A percentile compares a stretch with the other conserved stretches of the same genome.
Conservation (phyloP, 1,140 invertebrate species). For the Hyposmocoma kahamanoa region DNA sequence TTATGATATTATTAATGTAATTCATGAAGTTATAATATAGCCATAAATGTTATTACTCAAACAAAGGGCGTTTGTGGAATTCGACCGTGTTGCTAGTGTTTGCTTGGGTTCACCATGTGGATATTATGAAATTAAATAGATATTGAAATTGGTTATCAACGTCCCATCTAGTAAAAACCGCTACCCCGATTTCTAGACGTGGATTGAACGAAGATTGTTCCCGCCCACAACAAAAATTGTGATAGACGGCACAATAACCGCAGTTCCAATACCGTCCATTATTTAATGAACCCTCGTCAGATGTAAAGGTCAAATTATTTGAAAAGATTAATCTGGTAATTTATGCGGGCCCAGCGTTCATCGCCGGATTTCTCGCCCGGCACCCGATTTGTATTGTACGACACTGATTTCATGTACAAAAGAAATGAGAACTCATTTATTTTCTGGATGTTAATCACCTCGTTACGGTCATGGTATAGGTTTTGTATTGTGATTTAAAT, state of each 20-base stretch:
- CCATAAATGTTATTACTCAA: neutral
- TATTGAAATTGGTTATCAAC: neutral
- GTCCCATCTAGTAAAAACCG: neutral
- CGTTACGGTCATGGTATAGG: slow-evolving; percentile 16
- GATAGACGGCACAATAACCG: slow-evolving; percentile 67
- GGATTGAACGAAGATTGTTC: slow-evolving; percentile 32
- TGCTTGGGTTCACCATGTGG: neutral
- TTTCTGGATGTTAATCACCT: slow-evolving; percentile 18
- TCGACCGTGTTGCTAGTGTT: neutral
- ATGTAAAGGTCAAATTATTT: slow-evolving; percentile 72
- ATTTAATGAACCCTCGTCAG: slow-evolving; percentile 72
- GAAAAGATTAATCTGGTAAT: slow-evolving; percentile 71
- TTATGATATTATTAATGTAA: slow-evolving; percentile 4
- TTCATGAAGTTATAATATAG: slow-evolving; percentile 10
- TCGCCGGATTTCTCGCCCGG: slow-evolving; percentile 54
- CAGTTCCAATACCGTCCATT: slow-evolving; percentile 65
- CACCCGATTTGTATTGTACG: slow-evolving; percentile 41
- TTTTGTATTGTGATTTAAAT: slow-evolving; percentile 20
- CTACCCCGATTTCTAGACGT: neutral
- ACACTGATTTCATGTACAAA: slow-evolving; percentile 50
- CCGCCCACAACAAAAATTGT: slow-evolving; percentile 57
- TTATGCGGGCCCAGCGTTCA: slow-evolving; percentile 60
- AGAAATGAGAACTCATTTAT: slow-evolving; percentile 25
- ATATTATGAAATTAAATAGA: neutral
- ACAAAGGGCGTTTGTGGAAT: slow-evolving; percentile 2